Conservation (phyloP, 2,113 vertebrate species). For the Manacus vitellinus region DNA sequence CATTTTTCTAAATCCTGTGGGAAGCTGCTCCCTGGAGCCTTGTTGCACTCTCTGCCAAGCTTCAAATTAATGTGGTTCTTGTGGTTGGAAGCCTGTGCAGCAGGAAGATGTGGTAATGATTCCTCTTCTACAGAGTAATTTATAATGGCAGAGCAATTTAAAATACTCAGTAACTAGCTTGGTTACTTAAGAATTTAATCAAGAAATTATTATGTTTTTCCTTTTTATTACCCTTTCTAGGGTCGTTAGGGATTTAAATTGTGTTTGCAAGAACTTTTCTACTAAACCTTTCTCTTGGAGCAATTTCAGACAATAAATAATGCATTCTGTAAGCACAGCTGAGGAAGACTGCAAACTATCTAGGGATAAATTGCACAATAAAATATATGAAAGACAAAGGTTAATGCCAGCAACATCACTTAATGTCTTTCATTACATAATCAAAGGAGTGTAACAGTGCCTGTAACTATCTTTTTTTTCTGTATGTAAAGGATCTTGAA, state of each 20-base stretch:
- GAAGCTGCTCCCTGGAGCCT: constrained; percentile 23
- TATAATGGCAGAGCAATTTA: constrained; percentile 41
- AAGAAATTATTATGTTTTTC: constrained; percentile 38
- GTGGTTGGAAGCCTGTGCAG: constrained; percentile 45
- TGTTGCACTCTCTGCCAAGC: constrained; percentile 20
- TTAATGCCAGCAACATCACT: constrained; percentile 42
- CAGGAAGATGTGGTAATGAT: constrained; percentile 54
- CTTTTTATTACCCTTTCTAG: constrained; percentile 8
- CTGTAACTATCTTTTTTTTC: constrained; percentile 10
- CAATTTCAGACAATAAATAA: constrained; percentile 30
- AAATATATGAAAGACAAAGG: constrained; percentile 46
- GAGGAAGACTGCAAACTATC: constrained; percentile 27
- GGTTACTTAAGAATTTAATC: constrained; percentile 57
- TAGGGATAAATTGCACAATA: constrained; percentile 46
- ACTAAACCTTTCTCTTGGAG: constrained; percentile 31
- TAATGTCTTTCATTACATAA: constrained; percentile 56
- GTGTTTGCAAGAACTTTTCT: constrained; percentile 21
- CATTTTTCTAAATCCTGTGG: constrained; percentile 1
- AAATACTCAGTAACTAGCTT: constrained; percentile 30
- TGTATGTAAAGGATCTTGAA: constrained; percentile 9
- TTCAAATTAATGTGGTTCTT: constrained; percentile 61
- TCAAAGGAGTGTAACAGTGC: constrained; percentile 2
- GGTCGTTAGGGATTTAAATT: constrained; percentile 10
- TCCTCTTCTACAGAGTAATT: constrained; percentile 46
- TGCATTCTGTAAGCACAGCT: constrained; percentile 24